These are phyloP conservation scores for Pteria penguin DNA, from an alignment of 2,888 invertebrate species.

Conservation along the genomic window DNA sequence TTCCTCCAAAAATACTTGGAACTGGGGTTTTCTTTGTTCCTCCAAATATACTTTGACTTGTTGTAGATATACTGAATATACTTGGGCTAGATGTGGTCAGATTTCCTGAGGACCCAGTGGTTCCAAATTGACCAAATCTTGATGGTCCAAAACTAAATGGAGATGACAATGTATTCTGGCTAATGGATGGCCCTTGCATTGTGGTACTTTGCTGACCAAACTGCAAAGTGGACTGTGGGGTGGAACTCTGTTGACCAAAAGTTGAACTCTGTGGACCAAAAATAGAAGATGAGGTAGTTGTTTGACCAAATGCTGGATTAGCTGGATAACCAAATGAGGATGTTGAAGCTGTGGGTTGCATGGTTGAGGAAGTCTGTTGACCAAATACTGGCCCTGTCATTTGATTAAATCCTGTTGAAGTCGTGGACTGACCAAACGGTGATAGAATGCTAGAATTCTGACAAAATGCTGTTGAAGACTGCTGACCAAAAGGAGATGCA, in stretches of 20 bases:
- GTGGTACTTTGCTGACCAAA: neutral
- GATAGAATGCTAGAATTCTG: neutral
- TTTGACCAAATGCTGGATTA: neutral
- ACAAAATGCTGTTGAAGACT: neutral
- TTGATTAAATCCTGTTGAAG: neutral
- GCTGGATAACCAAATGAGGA: neutral
- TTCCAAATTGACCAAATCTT: too few species aligned
- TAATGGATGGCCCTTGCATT: neutral
- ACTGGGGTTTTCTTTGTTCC: slow-evolving; percentile 2
- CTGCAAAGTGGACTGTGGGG: neutral
- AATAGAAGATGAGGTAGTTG: neutral
- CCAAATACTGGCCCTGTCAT: neutral
- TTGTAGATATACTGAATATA: slow-evolving; percentile 11
- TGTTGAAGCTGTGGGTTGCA: neutral
- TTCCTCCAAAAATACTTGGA: neutral
- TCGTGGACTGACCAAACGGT: neutral
- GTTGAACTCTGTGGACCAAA: neutral
- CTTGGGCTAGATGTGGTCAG: neutral
- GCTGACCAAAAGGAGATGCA: neutral
- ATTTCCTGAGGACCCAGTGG: neutral
- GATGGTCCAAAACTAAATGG: slow-evolving; percentile 13
- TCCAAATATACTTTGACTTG: slow-evolving; percentile 10
- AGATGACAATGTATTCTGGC: neutral
- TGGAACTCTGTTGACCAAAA: neutral
- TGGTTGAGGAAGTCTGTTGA: neutral